A percentile compares a stretch with the other conserved stretches of the same genome.
These are phyloP conservation scores for Stegophylla sp. DNA, from an alignment of 2,888 invertebrate species.

Conservation along the genomic window DNA sequence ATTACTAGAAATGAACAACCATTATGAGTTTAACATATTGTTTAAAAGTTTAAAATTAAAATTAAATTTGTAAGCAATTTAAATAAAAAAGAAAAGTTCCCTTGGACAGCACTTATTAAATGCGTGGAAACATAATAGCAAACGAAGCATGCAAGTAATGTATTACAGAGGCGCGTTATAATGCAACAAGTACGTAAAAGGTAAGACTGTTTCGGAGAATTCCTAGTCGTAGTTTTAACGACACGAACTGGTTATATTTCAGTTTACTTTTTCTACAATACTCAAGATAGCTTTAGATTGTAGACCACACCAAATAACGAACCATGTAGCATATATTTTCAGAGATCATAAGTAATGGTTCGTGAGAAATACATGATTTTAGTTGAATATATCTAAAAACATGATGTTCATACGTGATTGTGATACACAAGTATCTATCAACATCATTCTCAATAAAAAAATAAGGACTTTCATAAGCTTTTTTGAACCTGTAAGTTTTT, in stretches of 20 bases:
- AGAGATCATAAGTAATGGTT: no score
- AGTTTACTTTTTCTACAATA: background rate
- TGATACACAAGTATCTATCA: no score
- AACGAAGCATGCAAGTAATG: background rate
- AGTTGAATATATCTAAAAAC: no score
- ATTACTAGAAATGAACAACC: background rate
- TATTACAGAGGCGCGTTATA: background rate
- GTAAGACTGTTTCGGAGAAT: background rate
- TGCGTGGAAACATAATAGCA: background rate
- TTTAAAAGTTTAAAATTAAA: background rate
- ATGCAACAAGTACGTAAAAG: conserved; percentile 26
- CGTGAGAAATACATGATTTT: no score
- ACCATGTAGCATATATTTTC: no score
- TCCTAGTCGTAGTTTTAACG: conserved; percentile 11
- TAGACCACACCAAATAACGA: no score
- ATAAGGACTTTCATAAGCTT: no score
- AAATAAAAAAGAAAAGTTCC: no score
- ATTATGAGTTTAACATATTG: background rate
- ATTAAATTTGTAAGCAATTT: background rate
- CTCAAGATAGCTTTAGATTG: background rate
- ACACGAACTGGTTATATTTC: background rate
- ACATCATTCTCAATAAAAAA: no score
- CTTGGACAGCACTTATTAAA: background rate
- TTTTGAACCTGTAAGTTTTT: no score
- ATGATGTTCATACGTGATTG: no score